Evolutionary conservation across 2,797 vertebrate species (phyloP).

Genomic region (Gallinago stenura): DNA sequence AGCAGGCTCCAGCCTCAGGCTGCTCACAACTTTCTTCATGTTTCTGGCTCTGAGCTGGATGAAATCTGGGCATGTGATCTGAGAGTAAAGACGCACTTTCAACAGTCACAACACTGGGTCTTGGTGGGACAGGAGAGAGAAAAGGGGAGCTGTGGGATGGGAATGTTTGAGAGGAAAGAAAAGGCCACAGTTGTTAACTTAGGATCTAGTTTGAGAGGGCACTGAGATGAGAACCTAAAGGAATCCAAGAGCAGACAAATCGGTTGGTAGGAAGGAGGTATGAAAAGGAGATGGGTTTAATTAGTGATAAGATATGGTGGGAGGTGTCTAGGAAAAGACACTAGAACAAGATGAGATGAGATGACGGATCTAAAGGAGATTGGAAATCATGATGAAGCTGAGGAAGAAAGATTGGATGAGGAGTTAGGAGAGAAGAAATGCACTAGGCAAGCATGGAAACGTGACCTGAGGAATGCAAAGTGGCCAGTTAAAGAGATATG

Average conservation of each 20-base stretch:
- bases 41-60: neutral
- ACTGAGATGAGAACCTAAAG: neutral
- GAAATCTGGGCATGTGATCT: neutral
- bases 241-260: neutral
- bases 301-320: neutral
- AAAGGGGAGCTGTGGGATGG: neutral
- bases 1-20: neutral
- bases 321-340: neutral
- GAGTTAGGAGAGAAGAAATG: neutral
- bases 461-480: neutral
- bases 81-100: neutral
- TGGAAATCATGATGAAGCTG: neutral
- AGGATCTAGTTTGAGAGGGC: neutral
- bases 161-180: neutral
- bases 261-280: neutral
- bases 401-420: neutral
- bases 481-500: neutral
- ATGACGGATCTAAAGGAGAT: neutral
- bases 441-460: neutral
- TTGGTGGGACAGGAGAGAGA: neutral
- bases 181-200: neutral
- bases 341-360: neutral
- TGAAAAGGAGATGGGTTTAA: neutral
- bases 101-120: neutral
- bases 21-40: rapidly evolving